Conservation (phyloP, 2,113 vertebrate species). For the Phylloscopus trochilus region DNA sequence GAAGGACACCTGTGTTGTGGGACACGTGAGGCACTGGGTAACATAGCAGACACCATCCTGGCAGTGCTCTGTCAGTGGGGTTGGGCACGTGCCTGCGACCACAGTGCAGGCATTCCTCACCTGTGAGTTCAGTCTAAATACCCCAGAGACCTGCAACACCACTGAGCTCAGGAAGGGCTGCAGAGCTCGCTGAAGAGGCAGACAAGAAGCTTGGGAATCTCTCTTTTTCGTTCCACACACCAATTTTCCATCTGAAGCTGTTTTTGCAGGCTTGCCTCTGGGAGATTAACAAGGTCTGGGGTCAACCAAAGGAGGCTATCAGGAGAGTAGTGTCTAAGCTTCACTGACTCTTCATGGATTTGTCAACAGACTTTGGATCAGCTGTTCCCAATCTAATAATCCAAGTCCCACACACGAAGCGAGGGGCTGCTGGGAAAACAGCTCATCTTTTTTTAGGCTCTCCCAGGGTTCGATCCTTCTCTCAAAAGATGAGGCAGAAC, state of each 20-base stretch:
- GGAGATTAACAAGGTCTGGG: constrained; percentile 3
- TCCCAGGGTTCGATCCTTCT: background rate
- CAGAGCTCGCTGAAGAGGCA: background rate
- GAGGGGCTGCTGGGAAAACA: background rate
- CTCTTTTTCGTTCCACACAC: background rate
- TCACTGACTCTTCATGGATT: background rate
- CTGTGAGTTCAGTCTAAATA: background rate
- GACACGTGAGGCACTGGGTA: background rate
- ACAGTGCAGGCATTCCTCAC: background rate
- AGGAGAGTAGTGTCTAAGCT: background rate
- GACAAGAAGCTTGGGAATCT: background rate
- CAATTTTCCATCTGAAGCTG: background rate
- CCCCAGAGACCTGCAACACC: background rate
- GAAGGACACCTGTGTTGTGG: background rate
- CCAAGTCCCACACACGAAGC: background rate
- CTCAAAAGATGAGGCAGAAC: background rate
- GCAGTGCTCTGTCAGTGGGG: background rate
- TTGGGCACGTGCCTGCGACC: fast-evolving
- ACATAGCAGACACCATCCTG: background rate
- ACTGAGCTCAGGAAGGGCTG: background rate
- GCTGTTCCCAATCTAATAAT: constrained; percentile 29
- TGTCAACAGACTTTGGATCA: constrained; percentile 32
- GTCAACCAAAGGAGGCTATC: background rate
- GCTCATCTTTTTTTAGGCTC: constrained; percentile 25
- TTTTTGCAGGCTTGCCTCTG: background rate